Conservation (phyloP, 2,888 invertebrate species). For the Slavum lentiscoides region DNA sequence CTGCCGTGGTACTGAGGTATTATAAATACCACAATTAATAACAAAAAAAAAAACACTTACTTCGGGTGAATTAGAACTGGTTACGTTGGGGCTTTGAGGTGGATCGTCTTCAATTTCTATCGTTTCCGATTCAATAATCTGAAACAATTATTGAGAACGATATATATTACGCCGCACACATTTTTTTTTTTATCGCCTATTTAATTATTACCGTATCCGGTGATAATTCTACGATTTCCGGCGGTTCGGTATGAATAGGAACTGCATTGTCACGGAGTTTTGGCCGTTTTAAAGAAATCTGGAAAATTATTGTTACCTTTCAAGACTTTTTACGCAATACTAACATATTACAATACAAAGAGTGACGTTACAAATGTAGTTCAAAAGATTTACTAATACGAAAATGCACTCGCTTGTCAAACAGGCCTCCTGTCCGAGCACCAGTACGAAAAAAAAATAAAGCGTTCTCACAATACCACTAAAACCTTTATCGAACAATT, state of each 20-base stretch:
- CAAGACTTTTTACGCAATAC: too few relatives aligned
- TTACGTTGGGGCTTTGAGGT: not conserved
- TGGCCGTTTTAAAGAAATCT: not conserved
- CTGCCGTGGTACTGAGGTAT: not conserved
- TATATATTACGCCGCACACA: not conserved
- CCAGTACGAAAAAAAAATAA: too few relatives aligned
- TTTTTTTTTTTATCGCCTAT: not conserved
- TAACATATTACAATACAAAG: too few relatives aligned
- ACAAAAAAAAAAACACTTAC: not conserved
- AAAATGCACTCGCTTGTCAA: not conserved
- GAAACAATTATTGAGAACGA: not conserved
- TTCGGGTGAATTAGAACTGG: not conserved
- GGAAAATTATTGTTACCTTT: not conserved
- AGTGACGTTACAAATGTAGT: too few relatives aligned
- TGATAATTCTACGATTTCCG: not conserved
- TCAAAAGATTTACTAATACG: too few relatives aligned
- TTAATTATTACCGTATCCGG: not conserved
- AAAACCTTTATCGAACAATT: not conserved
- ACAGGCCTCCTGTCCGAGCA: too few relatives aligned
- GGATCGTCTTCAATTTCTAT: not conserved
- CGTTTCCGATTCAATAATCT: not conserved
- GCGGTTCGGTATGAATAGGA: not conserved
- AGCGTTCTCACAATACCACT: too few relatives aligned
- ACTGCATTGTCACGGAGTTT: not conserved
- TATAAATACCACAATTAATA: not conserved